Evolutionary conservation across 2,113 vertebrate species (phyloP).

Genomic region (Kryptolebias marmoratus): DNA sequence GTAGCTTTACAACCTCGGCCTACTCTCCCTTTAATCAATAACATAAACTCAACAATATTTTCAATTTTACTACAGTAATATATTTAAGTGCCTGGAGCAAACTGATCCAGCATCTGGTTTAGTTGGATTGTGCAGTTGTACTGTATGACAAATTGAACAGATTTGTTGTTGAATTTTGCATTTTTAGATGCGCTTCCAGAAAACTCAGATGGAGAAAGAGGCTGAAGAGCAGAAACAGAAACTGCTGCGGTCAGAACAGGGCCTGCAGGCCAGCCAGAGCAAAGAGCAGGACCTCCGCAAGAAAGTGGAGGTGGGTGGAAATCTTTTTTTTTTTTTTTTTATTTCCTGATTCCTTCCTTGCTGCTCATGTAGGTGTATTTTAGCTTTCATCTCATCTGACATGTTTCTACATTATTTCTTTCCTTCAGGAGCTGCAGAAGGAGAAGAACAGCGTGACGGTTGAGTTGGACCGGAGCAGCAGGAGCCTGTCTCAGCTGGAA

Average conservation of each 20-base stretch:
- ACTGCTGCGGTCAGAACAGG: slow-evolving; percentile 81
- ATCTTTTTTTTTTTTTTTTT: background rate
- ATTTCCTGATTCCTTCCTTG: background rate
- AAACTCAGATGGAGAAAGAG: slow-evolving; percentile 79
- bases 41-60: no score
- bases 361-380: background rate
- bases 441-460: slow-evolving; percentile 78
- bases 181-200: slow-evolving; percentile 77
- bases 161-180: background rate
- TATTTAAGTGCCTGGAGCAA: background rate
- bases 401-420: background rate
- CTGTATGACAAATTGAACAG: background rate
- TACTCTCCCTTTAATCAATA: no score
- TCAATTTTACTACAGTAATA: background rate
- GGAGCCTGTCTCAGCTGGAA: slow-evolving; percentile 80
- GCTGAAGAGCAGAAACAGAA: slow-evolving; percentile 83
- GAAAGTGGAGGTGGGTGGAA: slow-evolving; percentile 80
- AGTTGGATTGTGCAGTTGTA: background rate
- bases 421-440: slow-evolving; percentile 82
- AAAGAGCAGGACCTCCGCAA: slow-evolving; percentile 84
- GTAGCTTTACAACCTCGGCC: slow-evolving; percentile 66
- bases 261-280: slow-evolving; percentile 72
- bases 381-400: background rate
- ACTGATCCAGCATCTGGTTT: background rate
- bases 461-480: slow-evolving; percentile 82